Base-by-base conservation (phyloP, 2,113 vertebrate species). In the Lycocorax pyrrhopterus region DNA sequence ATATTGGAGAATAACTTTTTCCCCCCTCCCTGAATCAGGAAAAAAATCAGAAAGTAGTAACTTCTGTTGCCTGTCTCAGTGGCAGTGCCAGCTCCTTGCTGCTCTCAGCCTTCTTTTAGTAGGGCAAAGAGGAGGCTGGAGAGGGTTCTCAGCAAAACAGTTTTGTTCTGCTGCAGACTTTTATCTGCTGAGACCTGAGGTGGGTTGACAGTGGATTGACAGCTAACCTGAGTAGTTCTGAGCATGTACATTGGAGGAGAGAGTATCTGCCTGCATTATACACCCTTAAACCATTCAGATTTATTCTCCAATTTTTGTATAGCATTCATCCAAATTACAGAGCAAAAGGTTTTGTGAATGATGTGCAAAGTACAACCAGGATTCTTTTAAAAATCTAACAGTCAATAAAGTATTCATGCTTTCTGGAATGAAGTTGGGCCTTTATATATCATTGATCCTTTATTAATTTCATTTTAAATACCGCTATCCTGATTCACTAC, bases 391-490 rank as follows among this genome's bases (percentile, higher is more conserved):
- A 96, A 93, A 71, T 72, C 69, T 74, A 94, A 72, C 22, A 84
- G 90, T 90, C 76, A 84, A 83, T 96, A 66, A 96, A 96, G 85
- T 94, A 94, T 95, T 94, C 52, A 91, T 94, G 85, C 44, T 95
- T 87, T 93, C 85, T 95, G 87, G 79, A 84, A 93, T 69, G 39
- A 90, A 74, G 58, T 11, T 71, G 66, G 72, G 66, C 87, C 43
- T 94, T 89, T 93, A 47, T 95, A 90, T 95, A 89, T 92, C 91
- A 96, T 63, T 89, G 92, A 94, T 93, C 21, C 82, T 94, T 97
- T 96, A 97, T 95, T 96, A 96, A 94, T 91, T 96, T 96, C 12
- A 72, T 94, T 97, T 96, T 94, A 90, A 97, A 82, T 91, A 90
- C 51, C 51, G 32, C 69, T 93, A 74, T 91, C 84, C 67, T 93